Evolutionary conservation across 2,797 vertebrate genomes (phyloP).

Genomic region (Mico argentatus): DNA sequence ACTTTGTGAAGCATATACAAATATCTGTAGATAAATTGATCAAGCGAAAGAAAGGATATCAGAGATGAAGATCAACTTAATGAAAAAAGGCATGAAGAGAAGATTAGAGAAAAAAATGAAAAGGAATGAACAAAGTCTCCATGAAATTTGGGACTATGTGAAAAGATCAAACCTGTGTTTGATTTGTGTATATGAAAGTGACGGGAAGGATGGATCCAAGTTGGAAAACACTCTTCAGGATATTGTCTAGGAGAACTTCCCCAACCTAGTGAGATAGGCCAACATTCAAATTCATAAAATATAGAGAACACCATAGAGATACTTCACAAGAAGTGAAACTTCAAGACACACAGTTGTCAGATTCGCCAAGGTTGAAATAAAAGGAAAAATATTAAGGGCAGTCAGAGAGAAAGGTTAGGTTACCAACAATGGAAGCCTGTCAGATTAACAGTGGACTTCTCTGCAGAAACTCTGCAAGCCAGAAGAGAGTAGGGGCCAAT

Average conservation of each 20-base stretch:
- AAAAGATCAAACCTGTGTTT: fast-evolving
- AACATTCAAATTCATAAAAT: background rate
- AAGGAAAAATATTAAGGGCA: background rate
- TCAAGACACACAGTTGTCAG: background rate
- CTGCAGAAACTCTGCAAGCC: background rate
- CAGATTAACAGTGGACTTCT: background rate
- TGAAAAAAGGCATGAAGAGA: background rate
- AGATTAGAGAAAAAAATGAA: background rate
- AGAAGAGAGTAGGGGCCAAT: background rate
- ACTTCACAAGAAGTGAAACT: background rate
- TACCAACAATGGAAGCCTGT: background rate
- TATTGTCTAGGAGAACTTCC: background rate
- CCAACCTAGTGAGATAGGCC: background rate
- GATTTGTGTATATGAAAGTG: background rate
- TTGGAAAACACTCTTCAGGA: background rate
- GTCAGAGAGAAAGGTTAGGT: background rate
- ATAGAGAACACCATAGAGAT: background rate
- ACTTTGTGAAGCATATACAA: background rate
- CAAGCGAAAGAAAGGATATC: background rate
- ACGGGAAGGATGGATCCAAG: background rate
- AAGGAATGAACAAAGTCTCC: background rate
- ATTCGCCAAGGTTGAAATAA: background rate
- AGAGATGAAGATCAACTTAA: background rate
- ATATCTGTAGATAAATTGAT: background rate
- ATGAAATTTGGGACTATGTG: background rate